These are phyloP conservation scores for Paralichthys olivaceus DNA, from an alignment of 2,113 vertebrate species.

Conservation along the genomic window DNA sequence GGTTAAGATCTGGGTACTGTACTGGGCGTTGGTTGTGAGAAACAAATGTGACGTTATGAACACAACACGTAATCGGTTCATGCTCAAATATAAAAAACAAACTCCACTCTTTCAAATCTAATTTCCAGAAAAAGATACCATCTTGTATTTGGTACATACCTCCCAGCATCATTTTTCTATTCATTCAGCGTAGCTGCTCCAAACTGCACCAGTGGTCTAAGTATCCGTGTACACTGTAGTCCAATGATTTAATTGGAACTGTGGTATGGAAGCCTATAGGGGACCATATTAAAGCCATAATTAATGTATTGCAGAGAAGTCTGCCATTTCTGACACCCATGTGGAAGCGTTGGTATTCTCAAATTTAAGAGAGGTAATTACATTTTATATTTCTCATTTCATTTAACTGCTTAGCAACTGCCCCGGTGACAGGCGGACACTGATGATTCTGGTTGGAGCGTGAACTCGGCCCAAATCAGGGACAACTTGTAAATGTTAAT, in stretches of 20 bases:
- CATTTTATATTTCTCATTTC: slow-evolving; percentile 14
- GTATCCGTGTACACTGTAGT: neutral
- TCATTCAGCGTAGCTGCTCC: neutral
- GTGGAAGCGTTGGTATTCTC: neutral
- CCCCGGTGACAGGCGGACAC: neutral
- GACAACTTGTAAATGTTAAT: slow-evolving; percentile 10
- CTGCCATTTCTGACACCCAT: neutral
- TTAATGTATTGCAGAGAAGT: neutral
- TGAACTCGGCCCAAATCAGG: neutral
- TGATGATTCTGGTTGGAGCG: neutral
- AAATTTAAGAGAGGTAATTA: slow-evolving; percentile 12
- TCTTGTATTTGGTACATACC: neutral
- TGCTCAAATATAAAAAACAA: neutral
- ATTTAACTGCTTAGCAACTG: slow-evolving; percentile 4
- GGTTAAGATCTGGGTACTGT: too few relatives aligned
- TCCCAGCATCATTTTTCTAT: neutral
- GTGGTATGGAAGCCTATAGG: slow-evolving; percentile 1
- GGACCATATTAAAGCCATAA: neutral
- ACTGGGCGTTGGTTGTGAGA: too few relatives aligned
- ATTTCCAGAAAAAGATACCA: neutral
- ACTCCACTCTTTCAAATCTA: neutral
- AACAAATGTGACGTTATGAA: too few relatives aligned
- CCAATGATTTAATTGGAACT: neutral
- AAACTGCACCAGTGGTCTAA: neutral
- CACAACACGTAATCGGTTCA: too few relatives aligned